phyloP scores from a whole-genome alignment of 30 jellyfish, hydroid and myxozoan genomes.

The Cassiopea andromeda region DNA sequence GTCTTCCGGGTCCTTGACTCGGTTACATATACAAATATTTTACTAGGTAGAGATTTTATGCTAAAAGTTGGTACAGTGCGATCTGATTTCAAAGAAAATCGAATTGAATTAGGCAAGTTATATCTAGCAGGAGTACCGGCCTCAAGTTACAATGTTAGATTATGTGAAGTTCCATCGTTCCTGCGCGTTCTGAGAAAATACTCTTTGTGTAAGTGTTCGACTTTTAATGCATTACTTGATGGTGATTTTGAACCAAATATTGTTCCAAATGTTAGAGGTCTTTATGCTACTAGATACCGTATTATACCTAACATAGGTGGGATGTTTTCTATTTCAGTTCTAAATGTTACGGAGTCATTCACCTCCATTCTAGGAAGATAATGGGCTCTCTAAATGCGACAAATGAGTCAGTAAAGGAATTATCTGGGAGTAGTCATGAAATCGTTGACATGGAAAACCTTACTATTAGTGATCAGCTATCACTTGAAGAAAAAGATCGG shows the following conservation, averaged over 20 bases:
- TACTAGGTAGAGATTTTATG: constrained; percentile 59
- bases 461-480: constrained; percentile 34
- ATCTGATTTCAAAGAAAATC: constrained; percentile 23
- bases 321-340: constrained; percentile 15
- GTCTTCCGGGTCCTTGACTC: constrained; percentile 55
- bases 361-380: constrained; percentile 25
- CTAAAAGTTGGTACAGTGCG: constrained; percentile 9
- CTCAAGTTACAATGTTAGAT: constrained; percentile 10
- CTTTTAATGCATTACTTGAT: constrained; percentile 20
- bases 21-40: constrained; percentile 31
- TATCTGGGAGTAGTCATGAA: background rate
- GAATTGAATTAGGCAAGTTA: constrained; percentile 26
- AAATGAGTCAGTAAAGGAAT: constrained; percentile 7
- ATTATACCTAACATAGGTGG: constrained; percentile 68
- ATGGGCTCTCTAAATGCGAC: constrained; percentile 56
- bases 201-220: constrained; percentile 14
- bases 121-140: constrained; percentile 53
- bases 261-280: constrained; percentile 27
- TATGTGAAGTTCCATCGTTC: constrained; percentile 17
- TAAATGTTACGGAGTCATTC: constrained; percentile 44
- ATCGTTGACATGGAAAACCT: constrained; percentile 12
- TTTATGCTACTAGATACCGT: constrained; percentile 48
- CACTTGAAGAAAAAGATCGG: constrained; percentile 21
- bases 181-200: constrained; percentile 40
- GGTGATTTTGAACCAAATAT: constrained; percentile 49